Evolutionary conservation across 2,888 invertebrate genomes (phyloP).

Genomic region (Caradrina kadenii): DNA sequence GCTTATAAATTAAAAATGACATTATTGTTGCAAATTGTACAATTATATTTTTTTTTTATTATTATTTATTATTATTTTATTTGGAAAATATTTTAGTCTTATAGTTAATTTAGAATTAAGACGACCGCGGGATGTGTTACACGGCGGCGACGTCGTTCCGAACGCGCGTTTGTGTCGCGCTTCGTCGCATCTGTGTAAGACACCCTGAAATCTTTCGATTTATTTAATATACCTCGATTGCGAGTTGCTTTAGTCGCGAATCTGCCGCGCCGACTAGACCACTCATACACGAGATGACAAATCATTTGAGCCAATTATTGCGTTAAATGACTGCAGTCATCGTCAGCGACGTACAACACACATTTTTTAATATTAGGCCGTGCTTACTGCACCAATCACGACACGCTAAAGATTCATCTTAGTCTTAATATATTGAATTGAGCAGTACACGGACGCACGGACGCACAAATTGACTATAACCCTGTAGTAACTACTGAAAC

Average conservation of each 20-base stretch:
- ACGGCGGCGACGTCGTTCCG: conserved; percentile 42
- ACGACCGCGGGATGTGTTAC: conserved; percentile 55
- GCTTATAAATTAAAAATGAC: conserved; percentile 67
- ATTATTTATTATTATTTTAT: conserved; percentile 59
- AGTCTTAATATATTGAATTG: conserved; percentile 86
- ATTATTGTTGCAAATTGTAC: conserved; percentile 67
- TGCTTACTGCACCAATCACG: conserved; percentile 78
- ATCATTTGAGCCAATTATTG: conserved; percentile 69
- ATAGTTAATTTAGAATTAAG: conserved; percentile 68
- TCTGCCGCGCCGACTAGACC: conserved; percentile 40
- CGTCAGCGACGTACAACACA: conserved; percentile 68
- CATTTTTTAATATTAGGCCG: conserved; percentile 79
- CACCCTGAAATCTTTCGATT: conserved; percentile 59
- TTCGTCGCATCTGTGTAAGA: conserved; percentile 44
- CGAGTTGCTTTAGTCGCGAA: conserved; percentile 46
- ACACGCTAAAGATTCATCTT: conserved; percentile 78
- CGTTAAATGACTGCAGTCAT: conserved; percentile 72
- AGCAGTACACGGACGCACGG: conserved; percentile 87
- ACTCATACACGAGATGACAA: conserved; percentile 57
- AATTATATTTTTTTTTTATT: conserved; percentile 58
- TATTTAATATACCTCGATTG: conserved; percentile 57
- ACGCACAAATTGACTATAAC: conserved; percentile 87
- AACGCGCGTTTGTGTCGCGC: conserved; percentile 10
- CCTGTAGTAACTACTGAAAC: conserved; percentile 86
- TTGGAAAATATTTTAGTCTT: conserved; percentile 65